Base-by-base conservation (phyloP, 37 sponge, comb jelly and placozoan genomes). In the Aplysina aerophoba region DNA sequence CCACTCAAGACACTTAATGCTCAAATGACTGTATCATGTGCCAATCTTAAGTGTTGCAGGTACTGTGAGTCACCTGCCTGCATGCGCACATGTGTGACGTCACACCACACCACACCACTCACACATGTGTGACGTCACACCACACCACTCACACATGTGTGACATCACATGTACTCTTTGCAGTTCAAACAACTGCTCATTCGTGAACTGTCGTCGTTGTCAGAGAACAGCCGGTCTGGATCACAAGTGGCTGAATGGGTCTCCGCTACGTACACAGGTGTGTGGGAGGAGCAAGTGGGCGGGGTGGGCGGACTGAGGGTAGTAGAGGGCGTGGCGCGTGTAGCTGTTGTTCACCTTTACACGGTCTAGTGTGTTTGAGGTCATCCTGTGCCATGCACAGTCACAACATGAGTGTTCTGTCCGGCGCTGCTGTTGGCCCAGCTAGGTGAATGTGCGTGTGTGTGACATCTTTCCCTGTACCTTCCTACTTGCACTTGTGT, bases 241-340 rank as follows among this genome's bases (percentile, higher is more conserved):
- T 33, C 75, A 1, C 87, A 88, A 57, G 89, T 91, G 21, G 91
- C 89, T 0, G 91, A 90, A 81, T 90, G 94, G 91, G 89, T 90
- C 53, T 53, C 78, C 54, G 24, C 31, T 4, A 75, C 78, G 19
- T 75, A 75, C 54, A 40, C 44, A 41, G 78, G 78, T 75, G 54
- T 3, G 50, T 44, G 50, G 3, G 50, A 3, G 3, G 50, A 44
- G 50, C 8, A 8, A 8, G 50, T 44, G 50, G 3, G 50, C 50
- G 8, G 50, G 50, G 50, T 44, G 50, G 50, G 50, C 8, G 50
- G 3, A 8, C 50, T 44, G 50, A 11, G 50, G 8, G 50, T 44
- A 8, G 50, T 12, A 34, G 79, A 37, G 44, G 1, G 79, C 37
- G 3, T 3, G 8, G 50, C 8, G 50, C 6, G 50, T 44, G 50